Evolutionary conservation across 2,113 vertebrate genomes (phyloP).

Genomic region (Muntiacus reevesi): DNA sequence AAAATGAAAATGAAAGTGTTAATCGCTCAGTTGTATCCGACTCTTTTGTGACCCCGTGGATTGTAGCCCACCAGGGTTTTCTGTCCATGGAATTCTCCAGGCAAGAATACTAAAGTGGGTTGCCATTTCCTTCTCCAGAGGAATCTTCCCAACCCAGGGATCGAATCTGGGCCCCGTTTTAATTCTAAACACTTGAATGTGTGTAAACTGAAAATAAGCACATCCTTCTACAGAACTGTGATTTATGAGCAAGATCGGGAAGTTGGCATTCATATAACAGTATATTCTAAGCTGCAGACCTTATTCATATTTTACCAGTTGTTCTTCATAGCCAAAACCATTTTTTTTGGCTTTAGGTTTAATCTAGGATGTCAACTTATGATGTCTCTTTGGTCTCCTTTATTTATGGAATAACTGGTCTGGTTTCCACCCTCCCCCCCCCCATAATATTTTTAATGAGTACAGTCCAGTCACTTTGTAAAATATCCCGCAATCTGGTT

Average conservation of each 20-base stretch:
- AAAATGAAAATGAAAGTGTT: neutral
- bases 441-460: neutral
- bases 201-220: neutral
- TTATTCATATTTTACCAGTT: neutral
- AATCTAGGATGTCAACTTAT: neutral
- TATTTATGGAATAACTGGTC: neutral
- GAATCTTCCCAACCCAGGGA: neutral
- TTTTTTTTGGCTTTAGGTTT: neutral
- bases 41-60: neutral
- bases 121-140: neutral
- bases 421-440: neutral
- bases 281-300: neutral
- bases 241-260: neutral
- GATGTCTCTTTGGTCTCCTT: neutral
- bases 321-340: neutral
- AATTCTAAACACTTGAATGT: neutral
- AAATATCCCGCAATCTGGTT: neutral
- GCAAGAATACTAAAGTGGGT: neutral
- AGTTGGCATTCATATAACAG: neutral
- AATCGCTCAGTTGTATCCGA: neutral
- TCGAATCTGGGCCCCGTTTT: neutral
- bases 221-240: neutral
- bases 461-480: neutral
- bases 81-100: neutral
- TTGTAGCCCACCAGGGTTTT: neutral